Conservation (phyloP, 2,888 invertebrate species). For the Eupithecia vulgata region DNA sequence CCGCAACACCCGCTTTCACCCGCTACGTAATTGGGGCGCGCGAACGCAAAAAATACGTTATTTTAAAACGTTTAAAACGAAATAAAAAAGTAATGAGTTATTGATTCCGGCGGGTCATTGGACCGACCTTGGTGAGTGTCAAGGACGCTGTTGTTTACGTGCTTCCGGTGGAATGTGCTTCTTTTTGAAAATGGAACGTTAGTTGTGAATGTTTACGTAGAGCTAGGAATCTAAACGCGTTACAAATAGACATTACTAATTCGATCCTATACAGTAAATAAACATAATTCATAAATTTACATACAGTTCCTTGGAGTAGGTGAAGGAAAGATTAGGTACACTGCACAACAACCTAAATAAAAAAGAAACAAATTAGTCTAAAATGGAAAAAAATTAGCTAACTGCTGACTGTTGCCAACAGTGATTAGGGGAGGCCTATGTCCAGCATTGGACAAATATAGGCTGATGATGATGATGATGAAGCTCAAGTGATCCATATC, state of each 20-base stretch:
- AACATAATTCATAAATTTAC: background rate
- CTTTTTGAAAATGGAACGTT: conserved; percentile 34
- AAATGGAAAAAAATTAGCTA: no score
- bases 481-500: no score
- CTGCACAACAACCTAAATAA: background rate
- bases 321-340: background rate
- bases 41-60: conserved; percentile 64
- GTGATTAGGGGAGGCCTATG: no score
- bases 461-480: no score
- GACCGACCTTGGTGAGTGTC: conserved; percentile 60
- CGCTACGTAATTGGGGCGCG: conserved; percentile 59
- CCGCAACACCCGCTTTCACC: conserved; percentile 51
- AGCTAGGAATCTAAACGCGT: background rate
- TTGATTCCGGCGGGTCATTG: conserved; percentile 64
- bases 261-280: background rate
- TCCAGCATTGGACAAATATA: no score
- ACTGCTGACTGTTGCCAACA: no score
- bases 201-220: background rate
- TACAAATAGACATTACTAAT: background rate
- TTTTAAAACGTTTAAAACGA: conserved; percentile 69
- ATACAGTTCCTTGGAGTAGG: background rate
- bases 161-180: conserved; percentile 35
- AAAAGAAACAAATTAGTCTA: no score
- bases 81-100: conserved; percentile 75
- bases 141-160: conserved; percentile 66